These are phyloP conservation scores for Diarsia brunnea DNA, from an alignment of 2,888 invertebrate genomes.

Conservation along the genomic window DNA sequence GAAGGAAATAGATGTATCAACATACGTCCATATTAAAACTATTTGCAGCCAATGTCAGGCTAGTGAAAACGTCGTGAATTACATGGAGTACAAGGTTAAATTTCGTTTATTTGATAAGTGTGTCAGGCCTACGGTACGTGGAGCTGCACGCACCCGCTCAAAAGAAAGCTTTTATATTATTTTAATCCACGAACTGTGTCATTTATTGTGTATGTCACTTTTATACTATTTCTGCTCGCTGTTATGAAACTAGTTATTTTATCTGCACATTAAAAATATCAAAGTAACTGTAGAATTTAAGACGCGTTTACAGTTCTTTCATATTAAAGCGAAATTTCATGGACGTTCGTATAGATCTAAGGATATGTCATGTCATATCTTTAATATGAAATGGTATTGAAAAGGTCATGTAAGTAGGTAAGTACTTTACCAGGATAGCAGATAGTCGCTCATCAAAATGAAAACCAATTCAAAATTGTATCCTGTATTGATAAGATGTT, in stretches of 20 bases:
- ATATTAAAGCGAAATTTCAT: not conserved
- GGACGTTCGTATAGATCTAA: not conserved
- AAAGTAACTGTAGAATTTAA: constrained; percentile 2
- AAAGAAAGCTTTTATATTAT: constrained; percentile 84
- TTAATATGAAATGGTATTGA: too few species aligned
- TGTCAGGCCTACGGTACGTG: constrained; percentile 59
- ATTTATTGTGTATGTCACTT: constrained; percentile 78
- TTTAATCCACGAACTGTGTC: constrained; percentile 85
- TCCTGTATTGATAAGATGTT: not conserved
- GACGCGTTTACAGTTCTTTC: constrained; percentile 3
- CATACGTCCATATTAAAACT: constrained; percentile 62
- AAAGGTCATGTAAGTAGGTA: too few species aligned
- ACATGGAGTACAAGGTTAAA: constrained; percentile 71
- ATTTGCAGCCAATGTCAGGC: constrained; percentile 69
- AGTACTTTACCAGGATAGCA: too few species aligned
- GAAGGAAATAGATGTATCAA: constrained; percentile 52
- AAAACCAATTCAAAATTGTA: not conserved
- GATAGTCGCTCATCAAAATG: too few species aligned
- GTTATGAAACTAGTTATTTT: constrained; percentile 56
- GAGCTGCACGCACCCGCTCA: constrained; percentile 57
- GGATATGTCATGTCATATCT: not conserved
- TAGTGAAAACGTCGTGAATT: constrained; percentile 68
- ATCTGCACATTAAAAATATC: constrained; percentile 34
- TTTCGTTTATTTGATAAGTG: constrained; percentile 66
- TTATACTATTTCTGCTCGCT: constrained; percentile 74